phyloP scores from a whole-genome alignment of 2,113 vertebrate species.

The Ranitomeya imitator region DNA sequence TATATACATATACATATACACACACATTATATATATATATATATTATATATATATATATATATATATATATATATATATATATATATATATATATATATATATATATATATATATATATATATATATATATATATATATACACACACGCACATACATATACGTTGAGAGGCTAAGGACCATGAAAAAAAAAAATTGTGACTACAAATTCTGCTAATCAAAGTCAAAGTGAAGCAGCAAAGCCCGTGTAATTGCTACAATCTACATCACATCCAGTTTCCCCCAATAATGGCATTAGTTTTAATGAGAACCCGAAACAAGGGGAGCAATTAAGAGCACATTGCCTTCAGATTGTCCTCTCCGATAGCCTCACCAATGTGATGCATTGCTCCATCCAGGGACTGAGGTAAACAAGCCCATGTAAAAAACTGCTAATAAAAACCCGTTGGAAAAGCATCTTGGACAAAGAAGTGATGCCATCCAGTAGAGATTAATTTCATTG shows the following conservation, averaged over 20 bases:
- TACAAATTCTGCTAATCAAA: neutral
- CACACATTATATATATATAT: too few species aligned
- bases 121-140: too few species aligned
- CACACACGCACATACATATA: too few species aligned
- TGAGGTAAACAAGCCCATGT: neutral
- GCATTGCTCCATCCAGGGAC: neutral
- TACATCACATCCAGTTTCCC: neutral
- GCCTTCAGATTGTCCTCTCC: constrained; percentile 4
- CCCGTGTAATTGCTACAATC: neutral
- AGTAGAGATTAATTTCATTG: neutral
- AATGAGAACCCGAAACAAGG: neutral
- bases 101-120: too few species aligned
- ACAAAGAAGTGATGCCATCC: constrained; percentile 5
- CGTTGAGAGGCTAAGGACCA: too few species aligned
- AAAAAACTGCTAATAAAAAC: constrained; percentile 4
- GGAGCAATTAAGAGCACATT: neutral
- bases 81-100: too few species aligned
- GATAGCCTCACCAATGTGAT: neutral
- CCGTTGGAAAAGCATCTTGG: neutral
- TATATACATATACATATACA: too few species aligned
- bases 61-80: too few species aligned
- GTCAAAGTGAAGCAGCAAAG: neutral
- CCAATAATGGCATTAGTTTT: neutral
- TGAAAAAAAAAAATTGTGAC: neutral
- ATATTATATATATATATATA: too few species aligned